Percentiles rank a stretch among this genome's conserved stretches.
Evolutionary conservation across 2,888 invertebrate genomes (phyloP).

Genomic region (Invenusta paracnida): DNA sequence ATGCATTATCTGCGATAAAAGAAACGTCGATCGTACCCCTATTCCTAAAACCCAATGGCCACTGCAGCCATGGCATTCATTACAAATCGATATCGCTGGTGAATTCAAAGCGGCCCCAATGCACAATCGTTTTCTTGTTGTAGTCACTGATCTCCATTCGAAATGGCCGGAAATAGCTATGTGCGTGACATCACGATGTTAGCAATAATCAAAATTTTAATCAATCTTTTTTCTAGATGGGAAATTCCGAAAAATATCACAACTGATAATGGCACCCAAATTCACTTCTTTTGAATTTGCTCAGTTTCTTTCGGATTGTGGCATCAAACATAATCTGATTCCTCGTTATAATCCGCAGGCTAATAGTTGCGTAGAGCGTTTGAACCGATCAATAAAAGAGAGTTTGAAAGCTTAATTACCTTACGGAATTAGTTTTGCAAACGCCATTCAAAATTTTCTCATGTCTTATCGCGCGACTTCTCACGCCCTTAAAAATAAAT

Average conservation of each 20-base stretch:
- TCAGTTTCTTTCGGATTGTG: constrained; percentile 30
- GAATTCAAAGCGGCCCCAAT: constrained; percentile 3
- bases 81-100: constrained; percentile 24
- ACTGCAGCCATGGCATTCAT: constrained; percentile 7
- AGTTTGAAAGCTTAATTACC: constrained; percentile 11
- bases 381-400: constrained; percentile 31
- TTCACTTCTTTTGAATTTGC: constrained; percentile 17
- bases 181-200: constrained; percentile 21
- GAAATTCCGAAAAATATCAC: constrained; percentile 30
- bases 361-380: background rate
- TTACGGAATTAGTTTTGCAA: constrained; percentile 5
- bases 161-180: constrained; percentile 30
- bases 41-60: background rate
- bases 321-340: constrained; percentile 31
- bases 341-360: constrained; percentile 25
- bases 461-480: constrained; percentile 30
- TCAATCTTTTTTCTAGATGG: constrained; percentile 17
- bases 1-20: background rate
- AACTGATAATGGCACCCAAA: constrained; percentile 10
- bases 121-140: constrained; percentile 17
- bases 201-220: background rate
- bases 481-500: constrained; percentile 5
- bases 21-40: background rate
- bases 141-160: constrained; percentile 23
- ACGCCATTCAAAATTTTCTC: background rate